Base-by-base conservation (phyloP, 2,797 vertebrate genomes). In the Melanotaenia parkinsoni region DNA sequence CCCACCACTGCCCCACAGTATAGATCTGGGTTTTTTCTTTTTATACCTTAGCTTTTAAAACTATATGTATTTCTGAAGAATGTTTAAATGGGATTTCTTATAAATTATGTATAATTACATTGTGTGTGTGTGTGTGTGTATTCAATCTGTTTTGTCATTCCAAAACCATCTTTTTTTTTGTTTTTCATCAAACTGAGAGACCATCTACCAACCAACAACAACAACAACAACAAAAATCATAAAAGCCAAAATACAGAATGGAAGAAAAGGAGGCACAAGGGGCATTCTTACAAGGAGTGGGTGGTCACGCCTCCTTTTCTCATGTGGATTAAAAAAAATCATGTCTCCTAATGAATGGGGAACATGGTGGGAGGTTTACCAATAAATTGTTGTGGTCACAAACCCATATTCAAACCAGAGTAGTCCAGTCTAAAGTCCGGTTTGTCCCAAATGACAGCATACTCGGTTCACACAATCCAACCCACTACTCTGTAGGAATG, bases 341-440 rank as follows among this genome's bases (percentile, higher is more conserved):
- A 56, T 40, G 40, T 63, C 13, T 45, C 20, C 35, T 13, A 20
- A 13, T 57, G 51, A 57, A 43, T 24, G 38, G 12, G 16, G 20
- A n/a, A 9, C n/a, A 61, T 33, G 14, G n/a, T 24, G 28, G 51
- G 20, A 26, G 13, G 28, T 28, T 20, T 24, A 18, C 9, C 60
- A 24, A 62, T 18, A 16, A 22, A 68, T 20, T 7, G 43, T 3
- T 30, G 37, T 71, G 50, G 37, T 62, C 22, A 58, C 51, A 16
- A 30, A 63, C 40, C 22, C 61, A 63, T 32, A 57, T 47, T 63
- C n/a, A 63, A 58, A 47, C 38, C 61, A 58, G 28, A 37, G 38
- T 37, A 30, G 3, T 37, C 20, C 11, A 24, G 26, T 45, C 9
- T 45, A 57, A 72, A n/a, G 33, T 37, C 28, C 22, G 33, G 51